Evolutionary conservation across 2,888 invertebrate genomes (phyloP), one percentile per base, ranked within the genome.

Genomic region (Galerucella calmariensis): DNA sequence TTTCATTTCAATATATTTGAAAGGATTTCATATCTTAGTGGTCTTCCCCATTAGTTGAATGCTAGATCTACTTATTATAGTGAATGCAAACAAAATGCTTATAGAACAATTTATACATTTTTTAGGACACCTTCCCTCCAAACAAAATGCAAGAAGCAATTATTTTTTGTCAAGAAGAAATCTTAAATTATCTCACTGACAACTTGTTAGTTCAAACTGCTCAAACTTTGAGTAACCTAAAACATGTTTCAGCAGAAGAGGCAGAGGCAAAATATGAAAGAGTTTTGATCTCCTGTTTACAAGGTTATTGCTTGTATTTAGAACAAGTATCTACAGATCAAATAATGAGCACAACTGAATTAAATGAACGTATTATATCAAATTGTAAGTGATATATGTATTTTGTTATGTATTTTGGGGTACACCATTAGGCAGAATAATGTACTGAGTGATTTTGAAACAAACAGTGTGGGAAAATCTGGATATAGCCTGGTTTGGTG

Each of bases 111-210:
- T 35, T 62, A 51, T 10, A n/a, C 51, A 65, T 68, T 77, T 80
- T 83, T 70, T 86, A 93, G 92, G 90, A 90, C 75, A 94, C 95
- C 0, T 98, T 98, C 87, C 93, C 96, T 0, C 89, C 91, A 9
- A 90, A 90, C 66, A 97, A 97, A 88, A 88, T 94, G 67, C 90
- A 91, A 2, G 95, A 95, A 83, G 97, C 94, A 11, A 90, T 97
- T 67, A 86, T 92, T 6, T 95, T 94, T 88, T 97, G 96, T 85
- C 94, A 95, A 84, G 89, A 90, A 59, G 97, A 97, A 87, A 93
- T 97, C 73, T 82, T 95, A 44, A 89, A 90, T 41, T 93, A 93
- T 79, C 89, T 95, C n/a, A 87, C 89, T 68, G 94, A 94, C 70
- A 95, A 93, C 84, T 86, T 95, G 44, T 90, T 91, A 24, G 88